Conservation (phyloP, 2,113 vertebrate species). For the Gasterosteus aculeatus region DNA sequence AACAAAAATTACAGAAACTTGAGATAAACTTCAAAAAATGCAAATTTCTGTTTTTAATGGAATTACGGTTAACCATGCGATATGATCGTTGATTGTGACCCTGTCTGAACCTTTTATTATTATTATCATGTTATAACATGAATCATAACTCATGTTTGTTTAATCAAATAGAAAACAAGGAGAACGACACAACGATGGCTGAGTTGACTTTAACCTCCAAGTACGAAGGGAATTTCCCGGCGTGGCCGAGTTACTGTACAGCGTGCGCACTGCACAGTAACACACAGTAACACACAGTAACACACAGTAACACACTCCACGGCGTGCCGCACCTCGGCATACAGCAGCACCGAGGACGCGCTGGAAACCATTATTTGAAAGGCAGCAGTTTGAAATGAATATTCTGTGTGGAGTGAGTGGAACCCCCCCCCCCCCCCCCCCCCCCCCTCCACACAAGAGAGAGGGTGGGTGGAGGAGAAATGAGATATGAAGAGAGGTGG, state of each 20-base stretch:
- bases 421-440: conserved; percentile 13
- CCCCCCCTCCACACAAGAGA: conserved; percentile 13
- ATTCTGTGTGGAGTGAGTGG: conserved; percentile 42
- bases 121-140: too few relatives aligned
- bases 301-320: too few relatives aligned
- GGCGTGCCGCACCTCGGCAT: background rate
- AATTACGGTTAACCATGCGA: too few relatives aligned
- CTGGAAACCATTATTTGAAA: conserved; percentile 66
- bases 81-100: too few relatives aligned
- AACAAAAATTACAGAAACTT: too few relatives aligned
- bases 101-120: too few relatives aligned
- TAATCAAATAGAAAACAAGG: background rate
- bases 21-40: too few relatives aligned
- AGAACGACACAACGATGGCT: background rate
- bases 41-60: too few relatives aligned
- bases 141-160: too few relatives aligned
- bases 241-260: background rate
- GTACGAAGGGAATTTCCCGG: background rate
- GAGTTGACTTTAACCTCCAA: background rate
- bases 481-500: conserved; percentile 49
- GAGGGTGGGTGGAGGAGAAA: conserved; percentile 37
- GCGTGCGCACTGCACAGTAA: background rate
- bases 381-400: conserved; percentile 74
- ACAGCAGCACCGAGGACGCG: conserved; percentile 31
- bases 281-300: background rate